Conservation (phyloP, 2,113 vertebrate genomes). For the Thunnus thynnus region DNA sequence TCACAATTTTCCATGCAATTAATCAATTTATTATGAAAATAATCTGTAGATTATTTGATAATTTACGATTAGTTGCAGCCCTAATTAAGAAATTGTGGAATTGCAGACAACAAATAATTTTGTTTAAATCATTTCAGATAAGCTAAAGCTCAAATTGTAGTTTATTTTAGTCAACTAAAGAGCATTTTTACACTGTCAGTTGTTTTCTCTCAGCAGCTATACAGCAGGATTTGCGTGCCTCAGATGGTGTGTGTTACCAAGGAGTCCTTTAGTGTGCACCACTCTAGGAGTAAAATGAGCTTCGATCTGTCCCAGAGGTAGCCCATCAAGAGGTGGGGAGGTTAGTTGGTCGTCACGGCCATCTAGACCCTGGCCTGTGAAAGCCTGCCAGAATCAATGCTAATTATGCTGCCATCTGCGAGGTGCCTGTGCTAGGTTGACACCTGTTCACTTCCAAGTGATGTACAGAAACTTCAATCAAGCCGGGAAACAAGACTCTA, state of each 20-base stretch:
- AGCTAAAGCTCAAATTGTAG: not conserved
- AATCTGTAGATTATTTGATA: not conserved
- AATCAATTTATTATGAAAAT: not conserved
- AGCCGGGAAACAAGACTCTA: slow-evolving; percentile 67
- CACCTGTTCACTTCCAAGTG: slow-evolving; percentile 84
- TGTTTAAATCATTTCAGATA: not conserved
- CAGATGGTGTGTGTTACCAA: slow-evolving; percentile 59
- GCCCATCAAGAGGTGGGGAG: slow-evolving; percentile 85
- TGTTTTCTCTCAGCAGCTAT: slow-evolving; percentile 34
- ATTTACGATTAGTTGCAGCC: not conserved
- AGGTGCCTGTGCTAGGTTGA: slow-evolving; percentile 78
- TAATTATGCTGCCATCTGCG: slow-evolving; percentile 87
- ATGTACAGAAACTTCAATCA: slow-evolving; percentile 80
- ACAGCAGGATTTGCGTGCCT: slow-evolving; percentile 48
- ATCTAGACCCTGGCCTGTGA: slow-evolving; percentile 84
- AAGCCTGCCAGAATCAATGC: slow-evolving; percentile 85
- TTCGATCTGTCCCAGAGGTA: slow-evolving; percentile 83
- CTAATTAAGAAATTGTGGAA: not conserved
- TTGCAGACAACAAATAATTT: not conserved
- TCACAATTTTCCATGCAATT: not conserved
- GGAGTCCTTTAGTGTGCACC: slow-evolving; percentile 66
- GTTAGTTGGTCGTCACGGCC: slow-evolving; percentile 86
- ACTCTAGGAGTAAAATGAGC: slow-evolving; percentile 80
- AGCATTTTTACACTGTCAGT: slow-evolving; percentile 27
- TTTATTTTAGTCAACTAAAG: slow-evolving; percentile 9